A percentile compares a stretch with the other conserved stretches of the same genome.
phyloP scores from a whole-genome alignment of 2,797 vertebrate genomes.

The Toxotes lorentzi region DNA sequence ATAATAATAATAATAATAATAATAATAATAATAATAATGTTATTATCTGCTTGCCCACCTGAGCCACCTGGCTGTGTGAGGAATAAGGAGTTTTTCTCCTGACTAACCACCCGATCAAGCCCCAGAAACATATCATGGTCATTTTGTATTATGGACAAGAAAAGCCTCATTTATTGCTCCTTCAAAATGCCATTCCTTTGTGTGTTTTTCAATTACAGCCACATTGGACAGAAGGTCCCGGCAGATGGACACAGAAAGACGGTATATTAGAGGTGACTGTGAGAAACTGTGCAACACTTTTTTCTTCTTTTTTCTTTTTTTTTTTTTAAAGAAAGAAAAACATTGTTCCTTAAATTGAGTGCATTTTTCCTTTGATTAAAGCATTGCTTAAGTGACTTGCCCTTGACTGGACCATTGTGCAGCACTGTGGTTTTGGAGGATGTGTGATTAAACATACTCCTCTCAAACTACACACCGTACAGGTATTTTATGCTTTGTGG shows the following conservation, averaged over 20 bases:
- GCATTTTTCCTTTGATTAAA: constrained; percentile 77
- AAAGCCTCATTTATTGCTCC: constrained; percentile 44
- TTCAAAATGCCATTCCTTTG: constrained; percentile 59
- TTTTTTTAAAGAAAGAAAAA: not conserved
- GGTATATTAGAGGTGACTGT: constrained; percentile 17
- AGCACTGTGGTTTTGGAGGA: constrained; percentile 53
- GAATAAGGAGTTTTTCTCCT: constrained; percentile 30
- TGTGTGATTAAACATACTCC: constrained; percentile 66
- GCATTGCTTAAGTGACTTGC: constrained; percentile 67
- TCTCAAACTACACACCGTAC: constrained; percentile 52
- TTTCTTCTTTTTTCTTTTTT: not conserved
- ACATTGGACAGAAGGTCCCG: constrained; percentile 60
- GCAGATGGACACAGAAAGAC: constrained; percentile 42
- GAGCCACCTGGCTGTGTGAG: not conserved
- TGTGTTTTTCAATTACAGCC: constrained; percentile 68
- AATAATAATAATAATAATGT: not conserved
- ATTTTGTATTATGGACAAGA: constrained; percentile 42
- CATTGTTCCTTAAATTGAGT: constrained; percentile 70
- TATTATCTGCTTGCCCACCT: not conserved
- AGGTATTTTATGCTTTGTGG: constrained; percentile 54
- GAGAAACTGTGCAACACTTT: constrained; percentile 18
- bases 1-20: not conserved
- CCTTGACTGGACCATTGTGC: constrained; percentile 76
- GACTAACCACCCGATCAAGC: constrained; percentile 32
- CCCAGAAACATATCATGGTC: constrained; percentile 50